phyloP scores from a whole-genome alignment of 2,113 vertebrate genomes.

The Microcebus ravelobensis region DNA sequence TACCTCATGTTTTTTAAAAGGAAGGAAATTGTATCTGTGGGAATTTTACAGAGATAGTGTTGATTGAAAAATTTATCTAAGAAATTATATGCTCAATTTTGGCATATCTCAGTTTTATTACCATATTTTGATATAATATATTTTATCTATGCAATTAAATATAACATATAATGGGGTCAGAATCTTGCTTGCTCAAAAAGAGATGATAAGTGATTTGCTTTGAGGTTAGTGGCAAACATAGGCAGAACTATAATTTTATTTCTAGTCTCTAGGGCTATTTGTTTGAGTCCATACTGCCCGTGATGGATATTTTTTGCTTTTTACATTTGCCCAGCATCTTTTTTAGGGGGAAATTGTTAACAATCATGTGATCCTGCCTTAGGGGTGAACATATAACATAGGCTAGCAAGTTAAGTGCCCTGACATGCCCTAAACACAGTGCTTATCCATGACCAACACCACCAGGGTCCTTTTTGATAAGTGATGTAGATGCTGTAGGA shows the following conservation, averaged over 20 bases:
- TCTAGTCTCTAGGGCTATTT: not conserved
- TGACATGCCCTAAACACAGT: not conserved
- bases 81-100: not conserved
- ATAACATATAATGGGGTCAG: not conserved
- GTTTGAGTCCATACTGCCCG: not conserved
- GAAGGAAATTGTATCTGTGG: not conserved
- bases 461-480: not conserved
- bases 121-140: not conserved
- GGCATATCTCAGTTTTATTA: not conserved
- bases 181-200: not conserved
- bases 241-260: not conserved
- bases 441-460: not conserved
- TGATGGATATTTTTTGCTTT: not conserved
- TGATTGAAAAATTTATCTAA: constrained; percentile 17
- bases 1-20: not conserved
- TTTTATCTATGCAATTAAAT: not conserved
- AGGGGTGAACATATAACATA: not conserved
- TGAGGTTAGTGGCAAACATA: not conserved
- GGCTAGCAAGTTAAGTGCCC: not conserved
- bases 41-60: constrained; percentile 16
- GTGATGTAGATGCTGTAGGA: not conserved
- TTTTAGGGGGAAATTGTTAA: not conserved
- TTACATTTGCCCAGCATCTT: not conserved
- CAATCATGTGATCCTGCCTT: not conserved
- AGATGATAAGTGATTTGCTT: not conserved